Evolutionary conservation across 2,797 vertebrate species (phyloP).

Genomic region (Sebastes nivosus): DNA sequence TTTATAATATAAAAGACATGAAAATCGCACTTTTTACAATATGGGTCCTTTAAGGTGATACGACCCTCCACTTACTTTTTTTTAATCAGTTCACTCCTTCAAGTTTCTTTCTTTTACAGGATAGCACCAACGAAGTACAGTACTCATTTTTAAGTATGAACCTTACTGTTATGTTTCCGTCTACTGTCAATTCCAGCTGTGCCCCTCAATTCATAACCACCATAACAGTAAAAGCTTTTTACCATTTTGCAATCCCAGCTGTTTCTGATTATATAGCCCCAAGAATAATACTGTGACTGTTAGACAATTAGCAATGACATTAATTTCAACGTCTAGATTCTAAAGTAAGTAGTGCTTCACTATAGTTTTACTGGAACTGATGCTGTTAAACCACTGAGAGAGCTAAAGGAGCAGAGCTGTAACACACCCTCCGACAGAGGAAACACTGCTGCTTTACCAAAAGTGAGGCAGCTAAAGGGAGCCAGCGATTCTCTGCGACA

Average conservation of each 20-base stretch:
- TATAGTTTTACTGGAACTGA: not conserved
- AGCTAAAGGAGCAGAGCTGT: not conserved
- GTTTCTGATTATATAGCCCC: not conserved
- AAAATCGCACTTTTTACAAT: no score
- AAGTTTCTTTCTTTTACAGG: not conserved
- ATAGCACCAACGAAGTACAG: not conserved
- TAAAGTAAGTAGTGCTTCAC: not conserved
- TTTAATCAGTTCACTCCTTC: not conserved
- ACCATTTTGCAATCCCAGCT: not conserved
- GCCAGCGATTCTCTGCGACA: conserved; percentile 81
- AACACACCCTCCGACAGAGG: not conserved
- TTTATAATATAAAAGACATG: no score
- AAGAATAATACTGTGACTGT: not conserved
- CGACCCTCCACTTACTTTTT: no score
- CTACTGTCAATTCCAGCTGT: not conserved
- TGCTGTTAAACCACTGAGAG: not conserved
- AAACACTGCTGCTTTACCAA: conserved; percentile 10
- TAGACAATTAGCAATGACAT: not conserved
- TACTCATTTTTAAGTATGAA: not conserved
- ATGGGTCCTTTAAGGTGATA: not conserved
- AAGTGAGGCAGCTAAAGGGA: conserved; percentile 35
- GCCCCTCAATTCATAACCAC: not conserved
- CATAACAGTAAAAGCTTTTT: not conserved
- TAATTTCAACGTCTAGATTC: not conserved
- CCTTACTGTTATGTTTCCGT: not conserved